Base-by-base conservation (phyloP, 1,140 invertebrate species). In the Drosophila equinoxialis region DNA sequence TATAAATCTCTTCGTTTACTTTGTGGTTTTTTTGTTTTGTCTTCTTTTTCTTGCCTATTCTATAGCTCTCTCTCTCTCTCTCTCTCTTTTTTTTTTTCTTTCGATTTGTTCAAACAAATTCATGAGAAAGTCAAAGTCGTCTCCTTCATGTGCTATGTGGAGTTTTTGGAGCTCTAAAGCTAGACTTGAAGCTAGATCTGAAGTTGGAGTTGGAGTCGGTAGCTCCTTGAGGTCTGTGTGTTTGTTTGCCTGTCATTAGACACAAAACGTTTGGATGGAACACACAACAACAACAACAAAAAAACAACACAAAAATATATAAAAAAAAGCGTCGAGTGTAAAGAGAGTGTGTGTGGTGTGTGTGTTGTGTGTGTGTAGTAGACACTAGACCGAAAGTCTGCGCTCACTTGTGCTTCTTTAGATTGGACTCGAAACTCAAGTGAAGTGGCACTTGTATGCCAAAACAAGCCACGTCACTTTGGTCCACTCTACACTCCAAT, bases 231-330 rank as follows among this genome's bases (percentile, higher is more conserved):
- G 74, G 76, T 77, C 73, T 76, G 74, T 66, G 69, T 86, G 82
- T 87, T 86, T 86, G 82, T 86, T 86, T 86, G 83, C 82, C 82
- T 86, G 82, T 86, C 82, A 86, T 86, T 86, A 86, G 82, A 86
- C 87, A 82, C 66, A 65, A 73, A 37, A 69, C 45, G 45, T 51
- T 51, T 51, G 45, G 45, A 51, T 51, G 45, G 45, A 71, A 59
- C 48, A 51, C 58, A 74, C 33, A 66, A 30, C 67, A 68, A 75
- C 76, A 30, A 30, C 5, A 30, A 30, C 5, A 63, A 8, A 54
- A 55, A 80, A 76, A 75, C 67, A 68, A 75, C 35, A 72, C 35
- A 64, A 70, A 51, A 41, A 72, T 35, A 64, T 23, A 23, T 23
- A 70, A 51, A 63, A 13, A 55, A 80, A 76, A 75, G 68, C 67